These are phyloP conservation scores for Drosophila putrida DNA, from an alignment of 2,888 invertebrate species.

Conservation along the genomic window DNA sequence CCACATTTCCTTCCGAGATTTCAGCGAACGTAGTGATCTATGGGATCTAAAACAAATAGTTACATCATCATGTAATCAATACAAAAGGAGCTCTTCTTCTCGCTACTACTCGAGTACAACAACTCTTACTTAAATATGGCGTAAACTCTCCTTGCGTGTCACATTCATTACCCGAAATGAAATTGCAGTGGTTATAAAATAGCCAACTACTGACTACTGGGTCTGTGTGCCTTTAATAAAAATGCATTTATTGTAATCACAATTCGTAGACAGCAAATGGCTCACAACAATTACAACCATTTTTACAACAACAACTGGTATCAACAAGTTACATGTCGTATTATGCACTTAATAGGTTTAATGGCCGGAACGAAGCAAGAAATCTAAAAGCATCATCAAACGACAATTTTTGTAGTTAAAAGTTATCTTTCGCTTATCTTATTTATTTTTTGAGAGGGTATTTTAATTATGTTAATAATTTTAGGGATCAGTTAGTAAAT, in stretches of 20 bases:
- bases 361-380: constrained; percentile 61
- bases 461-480: no score
- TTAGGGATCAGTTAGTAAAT: no score
- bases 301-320: constrained; percentile 4
- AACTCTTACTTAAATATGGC: constrained; percentile 9
- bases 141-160: constrained; percentile 41
- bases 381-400: constrained; percentile 43
- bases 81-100: constrained; percentile 20
- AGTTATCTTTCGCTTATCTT: constrained; percentile 5
- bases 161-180: constrained; percentile 39
- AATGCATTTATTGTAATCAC: constrained; percentile 44
- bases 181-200: constrained; percentile 19
- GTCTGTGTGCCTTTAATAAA: constrained; percentile 54
- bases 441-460: no score
- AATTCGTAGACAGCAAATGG: constrained; percentile 50
- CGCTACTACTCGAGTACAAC: not conserved
- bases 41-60: no score
- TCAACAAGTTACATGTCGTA: constrained; percentile 44
- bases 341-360: constrained; percentile 57
- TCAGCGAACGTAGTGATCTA: no score
- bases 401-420: constrained; percentile 18
- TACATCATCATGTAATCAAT: constrained; percentile 35
- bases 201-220: constrained; percentile 33
- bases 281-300: constrained; percentile 27
- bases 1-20: no score